Evolutionary conservation across 2,797 vertebrate species (phyloP).

Genomic region (Clarias pachynema): DNA sequence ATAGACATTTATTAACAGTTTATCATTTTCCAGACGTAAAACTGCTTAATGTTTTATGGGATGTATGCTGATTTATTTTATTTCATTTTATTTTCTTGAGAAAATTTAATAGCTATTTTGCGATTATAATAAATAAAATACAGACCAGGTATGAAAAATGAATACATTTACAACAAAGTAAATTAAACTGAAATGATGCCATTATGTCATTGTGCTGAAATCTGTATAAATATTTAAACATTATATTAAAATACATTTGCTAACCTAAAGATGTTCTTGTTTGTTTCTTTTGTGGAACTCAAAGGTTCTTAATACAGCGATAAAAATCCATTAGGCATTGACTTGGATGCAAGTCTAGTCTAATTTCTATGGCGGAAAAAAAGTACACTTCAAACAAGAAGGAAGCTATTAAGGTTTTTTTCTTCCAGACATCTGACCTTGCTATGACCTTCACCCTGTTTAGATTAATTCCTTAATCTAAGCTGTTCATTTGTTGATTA

Average conservation of each 20-base stretch:
- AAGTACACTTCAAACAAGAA: neutral
- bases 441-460: neutral
- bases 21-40: neutral
- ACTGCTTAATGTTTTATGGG: conserved; percentile 53
- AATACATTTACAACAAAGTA: conserved; percentile 71
- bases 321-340: neutral
- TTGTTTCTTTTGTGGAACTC: neutral
- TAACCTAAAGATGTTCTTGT: conserved; percentile 63
- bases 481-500: neutral
- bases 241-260: conserved; percentile 84
- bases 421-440: neutral
- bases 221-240: conserved; percentile 81
- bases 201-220: conserved; percentile 83
- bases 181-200: conserved; percentile 76
- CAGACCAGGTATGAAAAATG: conserved; percentile 46
- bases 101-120: conserved; percentile 62
- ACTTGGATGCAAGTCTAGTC: neutral
- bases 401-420: neutral
- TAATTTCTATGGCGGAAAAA: neutral
- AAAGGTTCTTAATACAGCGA: neutral
- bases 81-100: conserved; percentile 54
- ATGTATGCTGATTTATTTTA: conserved; percentile 64
- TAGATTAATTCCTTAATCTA: neutral
- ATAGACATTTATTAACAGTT: conserved; percentile 11
- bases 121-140: conserved; percentile 59